Conservation (phyloP, 2,113 vertebrate genomes). For the Cavia aperea region DNA sequence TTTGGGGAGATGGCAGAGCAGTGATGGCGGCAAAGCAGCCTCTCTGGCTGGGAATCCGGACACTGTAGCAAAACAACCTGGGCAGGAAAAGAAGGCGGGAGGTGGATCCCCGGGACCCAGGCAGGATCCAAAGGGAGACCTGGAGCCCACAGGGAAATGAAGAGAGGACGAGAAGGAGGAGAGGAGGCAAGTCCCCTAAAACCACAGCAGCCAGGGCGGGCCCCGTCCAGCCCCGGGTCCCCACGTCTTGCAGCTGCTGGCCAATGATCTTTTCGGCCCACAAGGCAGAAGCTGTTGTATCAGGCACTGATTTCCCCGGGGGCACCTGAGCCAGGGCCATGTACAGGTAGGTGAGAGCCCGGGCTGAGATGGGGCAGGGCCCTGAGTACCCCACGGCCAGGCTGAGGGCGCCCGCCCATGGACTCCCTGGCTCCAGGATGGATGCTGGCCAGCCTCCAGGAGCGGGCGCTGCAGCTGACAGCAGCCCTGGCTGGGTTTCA, state of each 20-base stretch:
- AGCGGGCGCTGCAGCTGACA: neutral
- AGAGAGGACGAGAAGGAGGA: neutral
- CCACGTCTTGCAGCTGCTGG: neutral
- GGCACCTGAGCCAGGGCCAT: neutral
- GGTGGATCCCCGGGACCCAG: neutral
- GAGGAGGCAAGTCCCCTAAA: neutral
- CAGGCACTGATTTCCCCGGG: neutral
- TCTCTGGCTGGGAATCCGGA: neutral
- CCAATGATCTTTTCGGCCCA: neutral
- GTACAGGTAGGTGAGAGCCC: neutral
- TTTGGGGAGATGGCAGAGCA: neutral
- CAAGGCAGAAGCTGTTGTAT: neutral
- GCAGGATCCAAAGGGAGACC: neutral
- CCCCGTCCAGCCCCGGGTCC: rapidly evolving
- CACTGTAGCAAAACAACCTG: neutral
- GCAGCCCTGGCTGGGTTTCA: neutral
- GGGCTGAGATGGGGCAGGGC: neutral
- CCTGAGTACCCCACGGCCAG: neutral
- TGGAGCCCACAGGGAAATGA: neutral
- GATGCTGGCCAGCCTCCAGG: neutral
- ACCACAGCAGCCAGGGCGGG: neutral
- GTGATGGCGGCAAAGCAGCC: neutral
- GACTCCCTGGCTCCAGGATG: too few relatives aligned
- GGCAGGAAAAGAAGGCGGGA: neutral
- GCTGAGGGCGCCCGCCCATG: neutral